Evolutionary conservation across 2,797 vertebrate species (phyloP), one percentile per base, ranked within the genome.

Genomic region (Galago senegalensis): DNA sequence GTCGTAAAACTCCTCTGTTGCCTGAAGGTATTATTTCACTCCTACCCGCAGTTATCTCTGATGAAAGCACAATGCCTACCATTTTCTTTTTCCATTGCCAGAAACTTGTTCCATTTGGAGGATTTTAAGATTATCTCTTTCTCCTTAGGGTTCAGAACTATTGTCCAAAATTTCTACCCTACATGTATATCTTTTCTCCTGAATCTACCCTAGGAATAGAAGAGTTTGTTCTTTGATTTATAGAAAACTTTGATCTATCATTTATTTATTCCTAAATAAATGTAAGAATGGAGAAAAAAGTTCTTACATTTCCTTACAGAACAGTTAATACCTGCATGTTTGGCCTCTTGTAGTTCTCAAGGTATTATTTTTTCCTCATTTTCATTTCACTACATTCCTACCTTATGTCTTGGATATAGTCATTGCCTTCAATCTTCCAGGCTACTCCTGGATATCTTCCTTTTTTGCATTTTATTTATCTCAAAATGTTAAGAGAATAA

Each of bases 91-190:
- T 25, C 58, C 29, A 43, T 77, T 27, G 13, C 49, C 6, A 67
- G 69, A 73, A 79, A 91, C 29, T 82, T 93, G 6, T 5, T 87
- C 12, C 69, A 12, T 18, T 72, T 79, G 31, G 31, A 65, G 40
- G 8, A 70, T 82, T 90, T 90, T 76, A 70, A 67, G 58, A 65
- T 72, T 46, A 2, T 91, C 29, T 83, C 23, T 87, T 89, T 93
- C 70, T 67, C 31, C 46, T 29, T 91, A 17, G 37, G 72, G 21
- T 90, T 87, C 27, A 72, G 69, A 87, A 77, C 67, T 65, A 67
- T 60, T 72, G n/a, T 25, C 43, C 86, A 65, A 83, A 87, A 27
- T 53, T 70, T 65, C 65, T 79, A 49, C 65, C 7, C 16, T 83
- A 65, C 9, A 67, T 58, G 5, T 31, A 4, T 65, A 53, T 58